Evolutionary conservation across 2,888 invertebrate genomes (phyloP).

Genomic region (Cataglyphis rosenhaueri): DNA sequence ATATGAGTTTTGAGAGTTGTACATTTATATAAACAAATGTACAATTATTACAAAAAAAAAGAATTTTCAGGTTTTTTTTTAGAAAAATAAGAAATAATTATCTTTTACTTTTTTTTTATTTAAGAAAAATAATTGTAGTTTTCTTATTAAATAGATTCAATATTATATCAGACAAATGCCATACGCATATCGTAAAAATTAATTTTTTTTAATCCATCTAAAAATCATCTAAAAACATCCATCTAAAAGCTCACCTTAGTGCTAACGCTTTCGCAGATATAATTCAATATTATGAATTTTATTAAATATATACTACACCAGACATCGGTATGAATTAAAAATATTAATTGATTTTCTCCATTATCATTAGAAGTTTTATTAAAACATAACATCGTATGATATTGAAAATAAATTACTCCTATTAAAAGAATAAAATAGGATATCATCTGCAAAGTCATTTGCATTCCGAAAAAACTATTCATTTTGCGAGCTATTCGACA

Average conservation of each 20-base stretch:
- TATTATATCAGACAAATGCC: too few species aligned
- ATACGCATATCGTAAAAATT: neutral
- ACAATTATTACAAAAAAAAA: neutral
- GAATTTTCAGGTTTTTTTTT: neutral
- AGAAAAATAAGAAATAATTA: neutral
- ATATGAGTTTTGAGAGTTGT: neutral
- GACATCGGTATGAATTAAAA: neutral
- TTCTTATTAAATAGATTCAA: too few species aligned
- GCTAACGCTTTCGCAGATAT: slow-evolving; percentile 29
- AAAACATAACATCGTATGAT: neutral
- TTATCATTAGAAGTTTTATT: neutral
- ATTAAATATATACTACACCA: neutral
- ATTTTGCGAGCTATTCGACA: slow-evolving; percentile 21
- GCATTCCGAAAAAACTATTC: neutral
- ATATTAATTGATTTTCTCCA: neutral
- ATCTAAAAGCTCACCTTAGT: neutral
- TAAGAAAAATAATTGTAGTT: neutral
- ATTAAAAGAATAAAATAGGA: neutral
- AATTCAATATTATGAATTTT: slow-evolving; percentile 17
- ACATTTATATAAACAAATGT: neutral
- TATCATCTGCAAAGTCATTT: slow-evolving; percentile 20
- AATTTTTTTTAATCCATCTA: neutral
- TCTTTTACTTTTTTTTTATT: neutral
- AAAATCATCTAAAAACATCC: neutral
- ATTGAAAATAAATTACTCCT: neutral